A percentile compares a stretch with the other conserved stretches of the same genome.
Evolutionary conservation across 2,888 invertebrate genomes (phyloP).

Genomic region (Anthoptus insignis): DNA sequence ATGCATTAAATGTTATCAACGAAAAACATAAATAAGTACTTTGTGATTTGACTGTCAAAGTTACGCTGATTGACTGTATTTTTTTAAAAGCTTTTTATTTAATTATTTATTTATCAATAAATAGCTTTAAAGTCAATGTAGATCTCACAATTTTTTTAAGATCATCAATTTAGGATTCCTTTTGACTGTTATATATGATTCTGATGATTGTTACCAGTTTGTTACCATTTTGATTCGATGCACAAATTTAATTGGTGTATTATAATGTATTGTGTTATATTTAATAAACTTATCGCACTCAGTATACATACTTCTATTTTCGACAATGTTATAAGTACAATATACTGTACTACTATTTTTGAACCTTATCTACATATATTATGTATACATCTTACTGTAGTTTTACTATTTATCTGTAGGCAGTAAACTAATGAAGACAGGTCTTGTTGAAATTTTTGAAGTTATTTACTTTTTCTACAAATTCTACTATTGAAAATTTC

Average conservation of each 20-base stretch:
- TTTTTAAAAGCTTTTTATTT: too few relatives aligned
- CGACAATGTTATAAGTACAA: slow-evolving; percentile 4
- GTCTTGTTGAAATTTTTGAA: slow-evolving; percentile 62
- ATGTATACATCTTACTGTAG: slow-evolving; percentile 6
- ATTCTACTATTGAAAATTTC: slow-evolving; percentile 7
- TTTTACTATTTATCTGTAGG: slow-evolving; percentile 41
- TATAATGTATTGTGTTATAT: not conserved
- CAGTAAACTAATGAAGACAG: slow-evolving; percentile 44
- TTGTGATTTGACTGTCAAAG: too few relatives aligned
- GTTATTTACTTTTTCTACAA: slow-evolving; percentile 58
- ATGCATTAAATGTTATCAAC: too few relatives aligned
- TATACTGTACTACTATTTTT: slow-evolving; percentile 12
- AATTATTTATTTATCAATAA: too few relatives aligned
- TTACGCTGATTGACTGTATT: too few relatives aligned
- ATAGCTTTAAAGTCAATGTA: too few relatives aligned
- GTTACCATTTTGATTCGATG: not conserved
- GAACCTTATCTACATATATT: slow-evolving; percentile 13
- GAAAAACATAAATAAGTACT: too few relatives aligned
- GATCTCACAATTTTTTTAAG: too few relatives aligned
- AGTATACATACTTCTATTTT: not conserved
- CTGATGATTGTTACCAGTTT: not conserved
- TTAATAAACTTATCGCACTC: not conserved
- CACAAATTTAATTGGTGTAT: not conserved
- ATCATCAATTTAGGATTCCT: too few relatives aligned
- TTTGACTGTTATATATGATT: too few relatives aligned